Percentiles rank a stretch among this genome's conserved stretches.
phyloP scores from a whole-genome alignment of 2,888 invertebrate species.

The Hanleya hanleyi region DNA sequence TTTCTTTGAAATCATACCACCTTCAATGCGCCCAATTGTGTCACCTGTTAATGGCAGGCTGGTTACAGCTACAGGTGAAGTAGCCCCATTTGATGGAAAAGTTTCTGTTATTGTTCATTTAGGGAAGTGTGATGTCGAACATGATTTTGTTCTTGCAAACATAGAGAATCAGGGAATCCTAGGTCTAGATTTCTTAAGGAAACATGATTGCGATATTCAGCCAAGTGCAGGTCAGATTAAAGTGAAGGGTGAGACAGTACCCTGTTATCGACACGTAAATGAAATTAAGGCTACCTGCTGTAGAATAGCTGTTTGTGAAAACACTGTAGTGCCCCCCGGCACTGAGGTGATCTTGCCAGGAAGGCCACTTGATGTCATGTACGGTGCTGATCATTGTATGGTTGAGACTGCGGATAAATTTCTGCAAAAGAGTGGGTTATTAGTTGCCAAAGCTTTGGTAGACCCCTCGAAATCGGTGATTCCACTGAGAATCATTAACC shows the following conservation, averaged over 20 bases:
- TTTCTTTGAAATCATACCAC: background rate
- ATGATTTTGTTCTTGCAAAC: background rate
- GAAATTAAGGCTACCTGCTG: background rate
- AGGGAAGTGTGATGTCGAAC: background rate
- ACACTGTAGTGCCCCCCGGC: too few relatives aligned
- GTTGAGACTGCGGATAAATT: background rate
- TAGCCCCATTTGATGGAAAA: background rate
- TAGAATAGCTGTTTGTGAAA: too few relatives aligned
- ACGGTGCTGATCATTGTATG: background rate
- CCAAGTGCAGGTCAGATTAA: background rate
- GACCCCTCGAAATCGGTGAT: constrained; percentile 1
- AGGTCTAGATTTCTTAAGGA: background rate
- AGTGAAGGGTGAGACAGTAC: background rate
- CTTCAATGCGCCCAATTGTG: background rate
- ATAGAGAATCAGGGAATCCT: background rate
- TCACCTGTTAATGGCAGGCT: background rate
- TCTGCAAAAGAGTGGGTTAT: background rate
- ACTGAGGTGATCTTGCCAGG: background rate
- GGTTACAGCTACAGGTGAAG: background rate
- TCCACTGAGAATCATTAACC: constrained; percentile 18
- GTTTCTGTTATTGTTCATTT: background rate
- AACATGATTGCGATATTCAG: background rate
- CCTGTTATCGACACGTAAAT: background rate
- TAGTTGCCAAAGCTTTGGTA: constrained; percentile 11
- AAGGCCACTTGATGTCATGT: background rate